Evolutionary conservation across 2,113 vertebrate species (phyloP), one percentile per base, ranked within the genome.

Genomic region (Cardinalis cardinalis): DNA sequence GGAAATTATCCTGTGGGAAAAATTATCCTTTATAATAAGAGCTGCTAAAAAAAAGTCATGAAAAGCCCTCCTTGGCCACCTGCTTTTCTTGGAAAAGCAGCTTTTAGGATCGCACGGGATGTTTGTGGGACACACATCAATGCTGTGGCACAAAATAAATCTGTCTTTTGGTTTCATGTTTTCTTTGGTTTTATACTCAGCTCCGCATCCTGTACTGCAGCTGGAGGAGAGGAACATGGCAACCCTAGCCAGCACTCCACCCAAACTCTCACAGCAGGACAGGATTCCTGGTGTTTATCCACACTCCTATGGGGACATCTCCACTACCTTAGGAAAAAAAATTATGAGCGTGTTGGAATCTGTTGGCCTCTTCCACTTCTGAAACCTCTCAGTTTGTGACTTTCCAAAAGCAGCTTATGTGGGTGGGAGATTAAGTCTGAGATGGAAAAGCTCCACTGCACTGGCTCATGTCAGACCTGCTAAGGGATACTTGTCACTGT

Each of bases 391-490:
- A 0, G 60, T 90, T 68, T 64, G 53, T 59, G 90, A 68, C 84
- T 94, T 87, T 78, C 82, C 9, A 3, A 84, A 96, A 89, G 90
- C 71, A 87, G 82, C 78, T 95, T 96, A 96, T 69, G 63, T 10
- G 3, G 70, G 66, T 3, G 2, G 92, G 58, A 87, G 84, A 89
- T 91, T 87, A 94, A 40, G 56, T 40, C 43, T 34, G 70, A 74
- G 84, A 81, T 43, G 34, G 28, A 86, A 80, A 86, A 18, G 31
- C 55, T 68, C 21, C 38, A 72, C 40, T 9, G 48, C 1, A 3
- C 40, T 56, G 61, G 82, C 61, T 93, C 61, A 63, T 2, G 2
- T 8, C 5, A 1, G 71, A 64, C 44, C 31, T 48, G 80, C 31
- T 43, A 52, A 77, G 61, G 70, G 65, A 89, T 10, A 58, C 18